Evolutionary conservation across 2,888 invertebrate species (phyloP), one percentile per base, ranked within the genome.

Genomic region (Camptogramma bilineatum): DNA sequence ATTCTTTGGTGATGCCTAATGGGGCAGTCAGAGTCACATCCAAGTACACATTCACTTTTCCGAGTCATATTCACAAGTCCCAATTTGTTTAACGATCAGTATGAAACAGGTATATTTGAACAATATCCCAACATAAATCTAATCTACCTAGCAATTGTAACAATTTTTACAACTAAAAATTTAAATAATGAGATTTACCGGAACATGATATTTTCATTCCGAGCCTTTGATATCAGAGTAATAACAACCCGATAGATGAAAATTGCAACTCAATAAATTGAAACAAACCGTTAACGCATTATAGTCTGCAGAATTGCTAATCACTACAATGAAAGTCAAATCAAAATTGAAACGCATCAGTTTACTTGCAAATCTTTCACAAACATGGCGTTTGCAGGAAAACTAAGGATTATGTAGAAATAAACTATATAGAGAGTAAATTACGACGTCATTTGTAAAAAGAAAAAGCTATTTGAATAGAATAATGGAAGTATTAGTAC

Each of bases 401-500:
- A 39, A 39, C 9, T 13, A 39, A 13, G 34, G 28, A 7, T 39
- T 13, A 39, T 39, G 3, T 13, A 4, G 34, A 0, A 13, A 10
- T 13, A 39, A 53, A 10, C 28, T 42, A 9, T 18, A 31, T 0
- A 2, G 42, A 47, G 7, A 48, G 19, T 48, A 7, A 44, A 42
- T 52, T 39, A 46, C 21, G 17, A 19, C 39, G 17, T 3, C 47
- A 51, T 50, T 19, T 1, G 13, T 16, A 44, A 16, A 16, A 9
- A 7, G 54, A 48, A 24, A 28, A 52, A 31, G 34, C 56, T 17
- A 57, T 52, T 66, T n/a, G 28, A 34, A 69, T 69, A 72, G 66
- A 74, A 75, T 70, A 72, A 74, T 63, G 62, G 52, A 51, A 64
- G 24, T 57, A 76, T 70, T 64, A 64, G 65, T 64, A 51, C 70